phyloP scores from a whole-genome alignment of 2,113 vertebrate genomes.

The Oryzias javanicus region DNA sequence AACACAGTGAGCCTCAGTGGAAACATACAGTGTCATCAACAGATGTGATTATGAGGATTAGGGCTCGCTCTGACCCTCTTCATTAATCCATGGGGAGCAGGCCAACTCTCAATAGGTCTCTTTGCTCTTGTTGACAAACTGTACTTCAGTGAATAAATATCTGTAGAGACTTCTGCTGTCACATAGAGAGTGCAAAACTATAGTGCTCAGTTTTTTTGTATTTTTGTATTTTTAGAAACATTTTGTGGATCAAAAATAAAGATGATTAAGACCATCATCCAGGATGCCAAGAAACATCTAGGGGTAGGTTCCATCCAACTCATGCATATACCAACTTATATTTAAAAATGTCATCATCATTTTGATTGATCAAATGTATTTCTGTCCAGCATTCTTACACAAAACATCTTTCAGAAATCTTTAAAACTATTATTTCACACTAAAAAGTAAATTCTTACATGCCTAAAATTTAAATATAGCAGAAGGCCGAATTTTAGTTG shows the following conservation, averaged over 20 bases:
- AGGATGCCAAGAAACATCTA: slow-evolving; percentile 69
- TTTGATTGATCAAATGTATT: no score
- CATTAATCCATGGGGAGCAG: slow-evolving; percentile 25
- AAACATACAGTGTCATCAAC: slow-evolving; percentile 55
- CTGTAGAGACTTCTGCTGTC: slow-evolving; percentile 7
- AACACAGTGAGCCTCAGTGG: slow-evolving; percentile 37
- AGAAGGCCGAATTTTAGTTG: no score
- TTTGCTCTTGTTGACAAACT: slow-evolving; percentile 18
- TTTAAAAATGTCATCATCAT: no score
- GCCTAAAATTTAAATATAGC: no score
- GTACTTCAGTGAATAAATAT: slow-evolving; percentile 33
- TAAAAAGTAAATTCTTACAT: background rate
- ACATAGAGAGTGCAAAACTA: slow-evolving; percentile 18
- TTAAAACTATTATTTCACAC: background rate
- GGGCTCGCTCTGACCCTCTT: slow-evolving; percentile 38
- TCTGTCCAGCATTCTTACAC: no score
- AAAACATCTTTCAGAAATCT: no score
- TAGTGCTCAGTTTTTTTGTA: slow-evolving; percentile 5
- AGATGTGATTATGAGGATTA: slow-evolving; percentile 67
- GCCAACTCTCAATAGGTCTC: slow-evolving; percentile 47
- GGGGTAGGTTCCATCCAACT: slow-evolving; percentile 64
- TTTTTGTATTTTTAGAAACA: slow-evolving; percentile 16
- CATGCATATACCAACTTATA: background rate
- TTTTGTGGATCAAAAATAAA: slow-evolving; percentile 26
- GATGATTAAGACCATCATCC: slow-evolving; percentile 62